A percentile compares a stretch with the other conserved stretches of the same genome.
phyloP scores from a whole-genome alignment of 2,113 vertebrate species.

The Lampris megalopsis region DNA sequence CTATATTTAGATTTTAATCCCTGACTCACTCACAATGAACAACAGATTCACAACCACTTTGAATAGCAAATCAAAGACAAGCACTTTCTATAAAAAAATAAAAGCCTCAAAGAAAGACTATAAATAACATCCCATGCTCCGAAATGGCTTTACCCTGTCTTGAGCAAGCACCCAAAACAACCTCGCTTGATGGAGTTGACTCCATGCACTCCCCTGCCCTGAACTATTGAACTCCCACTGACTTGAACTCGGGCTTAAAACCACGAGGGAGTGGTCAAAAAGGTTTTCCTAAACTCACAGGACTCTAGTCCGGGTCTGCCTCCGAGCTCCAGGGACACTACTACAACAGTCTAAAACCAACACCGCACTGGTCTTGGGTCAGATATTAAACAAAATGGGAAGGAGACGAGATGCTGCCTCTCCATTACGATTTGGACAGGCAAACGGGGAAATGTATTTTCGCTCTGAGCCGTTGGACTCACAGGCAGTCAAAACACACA shows the following conservation, averaged over 20 bases:
- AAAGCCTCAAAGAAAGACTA: conserved; percentile 7
- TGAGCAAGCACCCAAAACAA: not conserved
- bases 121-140: not conserved
- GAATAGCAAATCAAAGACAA: conserved; percentile 18
- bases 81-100: not conserved
- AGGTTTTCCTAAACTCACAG: conserved; percentile 51
- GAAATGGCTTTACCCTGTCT: not conserved
- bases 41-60: not conserved
- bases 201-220: conserved; percentile 19
- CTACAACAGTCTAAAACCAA: conserved; percentile 60
- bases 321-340: conserved; percentile 59
- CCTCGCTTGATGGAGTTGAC: conserved; percentile 17
- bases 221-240: conserved; percentile 59
- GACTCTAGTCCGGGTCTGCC: conserved; percentile 44
- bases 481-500: conserved; percentile 56
- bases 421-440: conserved; percentile 17
- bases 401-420: conserved; percentile 12
- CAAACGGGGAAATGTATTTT: conserved; percentile 64
- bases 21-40: conserved; percentile 14
- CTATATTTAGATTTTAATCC: conserved; percentile 12
- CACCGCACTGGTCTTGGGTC: conserved; percentile 62
- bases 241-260: conserved; percentile 41
- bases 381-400: conserved; percentile 59
- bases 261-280: conserved; percentile 44
- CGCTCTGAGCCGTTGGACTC: conserved; percentile 38